These are phyloP conservation scores for Eucera pruinosa DNA, from an alignment of 2,888 invertebrate genomes.

Conservation along the genomic window DNA sequence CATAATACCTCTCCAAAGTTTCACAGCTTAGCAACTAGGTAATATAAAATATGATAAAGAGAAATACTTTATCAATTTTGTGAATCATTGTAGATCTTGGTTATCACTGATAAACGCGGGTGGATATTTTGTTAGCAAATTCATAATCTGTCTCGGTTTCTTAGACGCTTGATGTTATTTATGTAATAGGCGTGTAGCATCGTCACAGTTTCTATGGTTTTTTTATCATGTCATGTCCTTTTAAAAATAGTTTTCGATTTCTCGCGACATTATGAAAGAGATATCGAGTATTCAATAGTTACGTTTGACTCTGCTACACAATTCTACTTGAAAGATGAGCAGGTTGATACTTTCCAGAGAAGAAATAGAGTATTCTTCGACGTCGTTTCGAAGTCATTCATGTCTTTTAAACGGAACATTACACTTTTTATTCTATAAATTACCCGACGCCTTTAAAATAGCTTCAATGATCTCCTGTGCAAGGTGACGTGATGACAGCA, in stretches of 20 bases:
- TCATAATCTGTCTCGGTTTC: neutral
- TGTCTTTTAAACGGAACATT: no score
- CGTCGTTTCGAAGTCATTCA: no score
- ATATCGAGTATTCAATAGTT: neutral
- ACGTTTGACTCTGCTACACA: neutral
- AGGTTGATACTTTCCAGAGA: neutral
- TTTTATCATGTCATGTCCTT: slow-evolving; percentile 12
- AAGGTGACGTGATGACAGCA: neutral
- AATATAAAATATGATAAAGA: no score
- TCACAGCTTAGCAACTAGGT: no score
- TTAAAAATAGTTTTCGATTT: slow-evolving; percentile 1
- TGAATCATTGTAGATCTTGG: no score
- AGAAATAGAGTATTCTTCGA: no score
- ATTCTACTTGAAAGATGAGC: neutral
- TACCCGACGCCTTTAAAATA: neutral
- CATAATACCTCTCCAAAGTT: no score
- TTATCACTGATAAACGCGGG: neutral
- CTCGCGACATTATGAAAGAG: neutral
- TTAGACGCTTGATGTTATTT: slow-evolving; percentile 1
- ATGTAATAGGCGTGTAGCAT: slow-evolving; percentile 9
- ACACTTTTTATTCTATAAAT: no score
- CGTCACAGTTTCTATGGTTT: neutral
- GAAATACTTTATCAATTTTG: no score
- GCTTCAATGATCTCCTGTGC: neutral
- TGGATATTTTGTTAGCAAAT: neutral